These are phyloP conservation scores for Xestia c-nigrum DNA, from an alignment of 2,888 invertebrate genomes.

Conservation along the genomic window DNA sequence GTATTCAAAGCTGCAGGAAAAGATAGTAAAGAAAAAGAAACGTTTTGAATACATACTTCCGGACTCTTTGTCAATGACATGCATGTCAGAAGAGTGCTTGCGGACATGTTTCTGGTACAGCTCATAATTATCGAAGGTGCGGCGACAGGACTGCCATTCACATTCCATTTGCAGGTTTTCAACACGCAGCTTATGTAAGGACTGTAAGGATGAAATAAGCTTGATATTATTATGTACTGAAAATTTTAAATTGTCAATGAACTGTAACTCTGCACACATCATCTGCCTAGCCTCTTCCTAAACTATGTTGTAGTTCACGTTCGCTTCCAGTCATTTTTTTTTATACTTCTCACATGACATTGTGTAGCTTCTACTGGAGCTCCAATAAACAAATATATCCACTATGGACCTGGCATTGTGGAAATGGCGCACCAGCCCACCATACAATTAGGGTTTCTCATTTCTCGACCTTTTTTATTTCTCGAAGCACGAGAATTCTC, in stretches of 20 bases:
- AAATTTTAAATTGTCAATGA: background rate
- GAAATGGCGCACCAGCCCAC: no score
- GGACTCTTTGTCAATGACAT: constrained; percentile 75
- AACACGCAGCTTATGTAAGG: constrained; percentile 74
- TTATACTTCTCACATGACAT: background rate
- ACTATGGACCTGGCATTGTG: no score
- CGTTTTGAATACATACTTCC: constrained; percentile 64
- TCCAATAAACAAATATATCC: background rate
- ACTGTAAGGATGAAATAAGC: constrained; percentile 70
- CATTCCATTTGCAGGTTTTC: constrained; percentile 85
- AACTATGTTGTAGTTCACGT: background rate
- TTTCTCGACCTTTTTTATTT: no score
- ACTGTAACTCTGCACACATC: background rate
- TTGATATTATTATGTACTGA: background rate
- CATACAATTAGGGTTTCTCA: no score
- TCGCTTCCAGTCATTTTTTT: no score
- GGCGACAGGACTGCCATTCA: constrained; percentile 91
- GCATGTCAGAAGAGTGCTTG: constrained; percentile 86
- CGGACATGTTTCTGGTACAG: constrained; percentile 90
- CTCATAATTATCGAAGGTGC: constrained; percentile 81
- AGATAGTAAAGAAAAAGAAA: background rate
- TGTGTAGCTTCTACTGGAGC: background rate
- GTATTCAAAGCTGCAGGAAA: background rate
- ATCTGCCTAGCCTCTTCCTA: background rate
- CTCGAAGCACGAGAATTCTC: no score